Conservation (phyloP, 2,797 vertebrate genomes). For the Poeciliopsis paucimaculata region DNA sequence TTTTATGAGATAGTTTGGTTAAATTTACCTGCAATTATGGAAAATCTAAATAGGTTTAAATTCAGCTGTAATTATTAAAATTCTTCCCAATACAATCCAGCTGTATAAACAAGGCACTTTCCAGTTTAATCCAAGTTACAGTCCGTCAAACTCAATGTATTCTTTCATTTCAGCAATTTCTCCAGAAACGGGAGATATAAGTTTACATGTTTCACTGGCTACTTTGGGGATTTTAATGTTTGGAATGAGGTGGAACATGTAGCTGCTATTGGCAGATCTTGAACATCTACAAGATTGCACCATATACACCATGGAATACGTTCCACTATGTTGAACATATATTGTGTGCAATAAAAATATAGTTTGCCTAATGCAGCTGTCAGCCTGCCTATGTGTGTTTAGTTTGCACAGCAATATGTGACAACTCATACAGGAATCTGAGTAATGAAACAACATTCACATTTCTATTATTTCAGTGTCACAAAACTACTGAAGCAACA, state of each 20-base stretch:
- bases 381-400: not conserved
- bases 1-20: not conserved
- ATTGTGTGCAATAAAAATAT: not conserved
- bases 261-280: not conserved
- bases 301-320: not conserved
- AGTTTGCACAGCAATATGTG: not conserved
- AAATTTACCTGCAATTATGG: not conserved
- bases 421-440: not conserved
- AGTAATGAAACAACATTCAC: not conserved
- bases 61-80: not conserved
- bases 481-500: constrained; percentile 18
- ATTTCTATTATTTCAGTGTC: not conserved
- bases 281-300: not conserved
- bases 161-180: not conserved
- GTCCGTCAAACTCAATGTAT: not conserved
- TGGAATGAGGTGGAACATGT: not conserved
- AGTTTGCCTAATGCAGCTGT: not conserved
- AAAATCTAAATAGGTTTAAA: not conserved
- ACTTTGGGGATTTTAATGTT: not conserved
- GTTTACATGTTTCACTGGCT: not conserved
- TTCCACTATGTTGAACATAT: not conserved
- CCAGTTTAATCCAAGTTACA: not conserved
- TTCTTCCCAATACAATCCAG: not conserved
- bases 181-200: not conserved
- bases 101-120: not conserved